Conservation (phyloP, 2,113 vertebrate genomes). For the Xerus inauris region DNA sequence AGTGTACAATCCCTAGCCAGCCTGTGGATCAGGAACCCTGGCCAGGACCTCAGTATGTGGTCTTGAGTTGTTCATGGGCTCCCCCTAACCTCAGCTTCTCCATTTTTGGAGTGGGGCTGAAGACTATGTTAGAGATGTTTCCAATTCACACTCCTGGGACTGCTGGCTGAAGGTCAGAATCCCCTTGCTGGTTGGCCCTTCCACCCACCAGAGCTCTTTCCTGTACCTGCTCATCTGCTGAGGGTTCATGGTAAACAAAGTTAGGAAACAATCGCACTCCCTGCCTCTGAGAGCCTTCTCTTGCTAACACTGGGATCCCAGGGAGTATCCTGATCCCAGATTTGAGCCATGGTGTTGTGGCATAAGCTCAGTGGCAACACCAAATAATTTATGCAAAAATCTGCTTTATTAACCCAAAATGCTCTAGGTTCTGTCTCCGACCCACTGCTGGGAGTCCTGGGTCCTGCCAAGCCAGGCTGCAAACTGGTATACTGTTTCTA, state of each 20-base stretch:
- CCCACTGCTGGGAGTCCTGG: background rate
- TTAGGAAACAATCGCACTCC: background rate
- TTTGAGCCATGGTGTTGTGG: background rate
- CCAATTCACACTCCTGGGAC: background rate
- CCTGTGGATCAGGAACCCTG: background rate
- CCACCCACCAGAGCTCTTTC: background rate
- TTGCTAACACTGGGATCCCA: background rate
- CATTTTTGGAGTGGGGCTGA: background rate
- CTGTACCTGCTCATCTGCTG: background rate
- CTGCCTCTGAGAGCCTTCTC: background rate
- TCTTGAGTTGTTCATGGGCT: background rate
- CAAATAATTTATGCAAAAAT: conserved; percentile 67
- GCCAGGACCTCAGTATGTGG: background rate
- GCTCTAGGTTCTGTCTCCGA: background rate
- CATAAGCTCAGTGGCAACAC: background rate
- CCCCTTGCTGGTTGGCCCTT: background rate
- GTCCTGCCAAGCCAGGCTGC: background rate
- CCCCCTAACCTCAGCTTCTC: background rate
- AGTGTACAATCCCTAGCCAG: background rate
- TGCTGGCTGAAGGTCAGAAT: background rate
- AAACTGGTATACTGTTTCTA: background rate
- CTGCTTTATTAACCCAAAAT: background rate
- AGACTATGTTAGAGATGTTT: background rate
- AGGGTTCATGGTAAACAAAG: background rate
- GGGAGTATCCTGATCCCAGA: background rate